Evolutionary conservation across 2,113 vertebrate species (phyloP), one percentile per base, ranked within the genome.

Genomic region (Recurvirostra avosetta): DNA sequence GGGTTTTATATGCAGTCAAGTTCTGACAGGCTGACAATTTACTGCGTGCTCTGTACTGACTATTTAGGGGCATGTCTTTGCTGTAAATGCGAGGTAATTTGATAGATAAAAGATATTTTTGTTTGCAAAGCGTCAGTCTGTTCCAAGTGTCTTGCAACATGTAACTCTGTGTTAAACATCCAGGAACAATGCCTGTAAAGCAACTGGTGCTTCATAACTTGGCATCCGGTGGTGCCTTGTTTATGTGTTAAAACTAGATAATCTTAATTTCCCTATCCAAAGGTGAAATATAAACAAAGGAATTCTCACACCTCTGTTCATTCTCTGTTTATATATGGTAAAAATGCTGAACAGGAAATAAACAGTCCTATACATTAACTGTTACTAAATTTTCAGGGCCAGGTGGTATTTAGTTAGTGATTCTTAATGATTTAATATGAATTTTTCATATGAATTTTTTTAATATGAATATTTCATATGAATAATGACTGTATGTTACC

Each of bases 61-160:
- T 82, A 21, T 90, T 91, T 77, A 53, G 82, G 63, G 71, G 49
- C 70, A 82, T n/a, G 74, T 52, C 66, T 81, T 85, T 86, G 66
- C 86, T 92, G 52, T 62, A 78, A 73, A 67, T 62, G 47, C 71
- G 83, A 91, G 66, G 75, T 74, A 75, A 78, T 82, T 88, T 59
- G 63, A 80, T 49, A 95, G 77, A 80, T 55, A 87, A 74, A 90
- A 79, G 56, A 53, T 82, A 79, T 66, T 91, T 86, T 71, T 92
- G 56, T 86, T 91, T 92, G 87, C 75, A 45, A 77, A 91, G 32
- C 2, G 0, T 40, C 36, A 21, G 13, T 22, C 36, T 90, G 73
- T 87, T 94, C 83, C 94, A 78, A 49, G 66, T 62, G 47, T 74
- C 50, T 94, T 77, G 45, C 78, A 70, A 74, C 70, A 74, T 17